These are phyloP conservation scores for Centruroides vittatus DNA, from an alignment of 1,140 invertebrate species.

Conservation along the genomic window DNA sequence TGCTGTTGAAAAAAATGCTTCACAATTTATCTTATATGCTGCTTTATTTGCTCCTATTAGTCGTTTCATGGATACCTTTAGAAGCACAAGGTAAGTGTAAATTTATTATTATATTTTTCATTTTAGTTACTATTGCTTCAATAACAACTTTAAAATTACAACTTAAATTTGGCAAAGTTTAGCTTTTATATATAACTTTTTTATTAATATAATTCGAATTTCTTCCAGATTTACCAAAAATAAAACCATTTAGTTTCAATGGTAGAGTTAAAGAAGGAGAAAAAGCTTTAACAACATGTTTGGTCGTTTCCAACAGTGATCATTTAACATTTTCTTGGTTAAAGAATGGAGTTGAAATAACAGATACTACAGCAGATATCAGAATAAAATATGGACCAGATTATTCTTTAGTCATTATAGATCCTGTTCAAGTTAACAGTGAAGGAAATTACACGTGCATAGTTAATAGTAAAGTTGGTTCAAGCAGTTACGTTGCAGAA, in stretches of 20 bases:
- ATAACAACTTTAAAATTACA: too few species aligned
- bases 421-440: conserved; percentile 23
- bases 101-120: too few species aligned
- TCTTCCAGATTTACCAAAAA: conserved; percentile 1
- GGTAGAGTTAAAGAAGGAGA: conserved; percentile 4
- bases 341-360: background rate
- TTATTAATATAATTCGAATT: too few species aligned
- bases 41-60: too few species aligned
- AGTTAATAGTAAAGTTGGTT: conserved; percentile 34
- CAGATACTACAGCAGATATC: background rate
- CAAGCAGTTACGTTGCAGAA: conserved; percentile 7
- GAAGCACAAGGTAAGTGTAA: too few species aligned
- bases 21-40: too few species aligned
- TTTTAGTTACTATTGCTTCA: too few species aligned
- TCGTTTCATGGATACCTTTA: too few species aligned
- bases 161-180: too few species aligned
- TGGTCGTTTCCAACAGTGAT: background rate
- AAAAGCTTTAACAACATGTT: conserved; percentile 7
- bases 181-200: too few species aligned
- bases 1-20: too few species aligned
- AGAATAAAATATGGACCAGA: conserved; percentile 2
- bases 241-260: conserved; percentile 6
- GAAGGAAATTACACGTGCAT: conserved; percentile 49
- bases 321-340: background rate
- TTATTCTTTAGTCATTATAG: conserved; percentile 24